A percentile compares a stretch with the other conserved stretches of the same genome.
Conservation (phyloP, 2,888 invertebrate genomes). For the Lochmaea crataegi region DNA sequence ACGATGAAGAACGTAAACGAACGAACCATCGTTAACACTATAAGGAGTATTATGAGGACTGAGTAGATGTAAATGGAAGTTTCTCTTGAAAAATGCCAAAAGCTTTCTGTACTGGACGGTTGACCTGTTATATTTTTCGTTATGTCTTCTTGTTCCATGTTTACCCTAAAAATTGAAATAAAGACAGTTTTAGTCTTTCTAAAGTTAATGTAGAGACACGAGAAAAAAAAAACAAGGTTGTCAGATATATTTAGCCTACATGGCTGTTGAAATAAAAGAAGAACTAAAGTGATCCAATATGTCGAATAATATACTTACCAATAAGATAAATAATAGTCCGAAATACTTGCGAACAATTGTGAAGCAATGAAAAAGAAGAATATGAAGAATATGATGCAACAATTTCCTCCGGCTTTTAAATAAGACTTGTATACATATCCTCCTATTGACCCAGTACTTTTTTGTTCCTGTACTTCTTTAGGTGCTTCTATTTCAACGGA, state of each 20-base stretch:
- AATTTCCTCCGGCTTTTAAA: conserved; percentile 79
- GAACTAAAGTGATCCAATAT: too few species aligned
- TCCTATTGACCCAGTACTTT: conserved; percentile 70
- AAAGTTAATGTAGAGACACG: too few species aligned
- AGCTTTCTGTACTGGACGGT: conserved; percentile 36
- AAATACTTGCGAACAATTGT: conserved; percentile 80
- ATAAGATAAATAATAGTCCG: conserved; percentile 85
- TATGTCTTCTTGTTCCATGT: conserved; percentile 55
- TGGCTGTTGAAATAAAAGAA: too few species aligned
- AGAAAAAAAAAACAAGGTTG: too few species aligned
- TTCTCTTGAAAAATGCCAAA: conserved; percentile 60
- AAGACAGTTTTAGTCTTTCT: not conserved
- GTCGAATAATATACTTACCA: conserved; percentile 69
- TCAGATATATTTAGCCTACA: too few species aligned
- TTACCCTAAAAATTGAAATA: conserved; percentile 53
- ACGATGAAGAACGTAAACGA: conserved; percentile 68
- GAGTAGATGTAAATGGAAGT: conserved; percentile 62
- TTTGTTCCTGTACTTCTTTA: conserved; percentile 69
- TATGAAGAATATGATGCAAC: conserved; percentile 72
- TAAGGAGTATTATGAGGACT: conserved; percentile 63
- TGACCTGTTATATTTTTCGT: conserved; percentile 10
- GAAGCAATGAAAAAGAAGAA: conserved; percentile 74
- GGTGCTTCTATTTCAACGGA: conserved; percentile 63
- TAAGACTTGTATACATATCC: conserved; percentile 75
- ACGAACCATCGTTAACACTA: conserved; percentile 64